phyloP scores from a whole-genome alignment of 1,140 invertebrate genomes.

The Lamellibrachia luymesi region DNA sequence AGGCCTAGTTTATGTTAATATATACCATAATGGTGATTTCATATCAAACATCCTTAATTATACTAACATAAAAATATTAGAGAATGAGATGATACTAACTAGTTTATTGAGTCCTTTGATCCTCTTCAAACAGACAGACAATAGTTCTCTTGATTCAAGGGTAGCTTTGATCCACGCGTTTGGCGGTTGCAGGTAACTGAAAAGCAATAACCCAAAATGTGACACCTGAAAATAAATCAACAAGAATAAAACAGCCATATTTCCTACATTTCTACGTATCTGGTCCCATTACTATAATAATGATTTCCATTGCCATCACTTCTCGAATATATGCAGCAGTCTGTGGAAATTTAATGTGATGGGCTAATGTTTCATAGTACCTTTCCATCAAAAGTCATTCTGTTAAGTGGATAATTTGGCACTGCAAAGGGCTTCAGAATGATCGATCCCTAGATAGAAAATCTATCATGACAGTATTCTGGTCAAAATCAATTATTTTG shows the following conservation, averaged over 20 bases:
- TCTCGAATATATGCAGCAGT: neutral
- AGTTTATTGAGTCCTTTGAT: conserved; percentile 89
- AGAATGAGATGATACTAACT: neutral
- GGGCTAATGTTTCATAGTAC: neutral
- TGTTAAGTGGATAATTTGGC: neutral
- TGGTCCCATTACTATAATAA: conserved; percentile 3
- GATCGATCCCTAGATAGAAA: neutral
- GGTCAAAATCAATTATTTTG: too few species aligned
- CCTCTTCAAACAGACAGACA: conserved; percentile 89
- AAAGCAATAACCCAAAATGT: conserved; percentile 16
- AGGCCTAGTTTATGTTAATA: too few species aligned
- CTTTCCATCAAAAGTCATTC: neutral
- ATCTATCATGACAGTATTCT: neutral
- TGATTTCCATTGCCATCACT: neutral
- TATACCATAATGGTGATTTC: too few species aligned
- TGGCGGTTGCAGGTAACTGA: conserved; percentile 90
- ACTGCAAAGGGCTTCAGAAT: neutral
- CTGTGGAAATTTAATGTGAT: neutral
- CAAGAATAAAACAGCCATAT: neutral
- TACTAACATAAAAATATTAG: too few species aligned
- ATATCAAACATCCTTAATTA: too few species aligned
- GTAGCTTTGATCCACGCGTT: conserved; percentile 84
- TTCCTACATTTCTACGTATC: neutral
- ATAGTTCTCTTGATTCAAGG: conserved; percentile 88
- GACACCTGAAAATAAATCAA: neutral